These are phyloP conservation scores for Epizoanthus ramosus DNA, from an alignment of 92 coral and sea anemone genomes.

Conservation along the genomic window DNA sequence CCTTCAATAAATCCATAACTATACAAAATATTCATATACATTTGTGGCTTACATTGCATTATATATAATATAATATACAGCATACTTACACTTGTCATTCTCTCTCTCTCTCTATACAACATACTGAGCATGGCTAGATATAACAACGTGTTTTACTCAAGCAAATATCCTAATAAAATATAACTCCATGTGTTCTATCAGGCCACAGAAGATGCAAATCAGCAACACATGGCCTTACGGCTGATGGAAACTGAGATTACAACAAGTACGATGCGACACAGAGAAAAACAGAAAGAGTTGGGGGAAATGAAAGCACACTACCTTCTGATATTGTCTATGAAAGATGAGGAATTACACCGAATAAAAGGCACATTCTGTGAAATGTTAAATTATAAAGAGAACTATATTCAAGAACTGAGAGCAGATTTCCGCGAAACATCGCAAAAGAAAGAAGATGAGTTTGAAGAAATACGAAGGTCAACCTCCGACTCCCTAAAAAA, in stretches of 20 bases:
- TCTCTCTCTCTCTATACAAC: too few species aligned
- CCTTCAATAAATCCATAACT: too few species aligned
- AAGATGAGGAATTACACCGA: not conserved
- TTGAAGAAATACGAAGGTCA: not conserved
- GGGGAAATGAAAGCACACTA: slow-evolving; percentile 6
- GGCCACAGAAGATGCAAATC: not conserved
- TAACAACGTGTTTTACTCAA: too few species aligned
- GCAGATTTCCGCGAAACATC: not conserved
- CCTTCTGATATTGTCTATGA: not conserved
- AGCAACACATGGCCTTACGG: not conserved
- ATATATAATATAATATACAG: too few species aligned
- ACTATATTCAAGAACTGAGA: slow-evolving; percentile 10
- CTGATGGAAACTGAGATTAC: not conserved
- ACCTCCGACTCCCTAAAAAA: not conserved
- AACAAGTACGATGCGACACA: not conserved
- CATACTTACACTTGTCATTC: too few species aligned
- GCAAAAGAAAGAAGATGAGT: slow-evolving; percentile 13
- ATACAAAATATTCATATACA: too few species aligned
- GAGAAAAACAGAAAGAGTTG: slow-evolving; percentile 18
- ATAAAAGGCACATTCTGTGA: slow-evolving; percentile 6
- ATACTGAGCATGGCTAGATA: too few species aligned
- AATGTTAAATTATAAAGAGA: not conserved
- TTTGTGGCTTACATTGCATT: too few species aligned
- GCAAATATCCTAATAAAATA: not conserved
- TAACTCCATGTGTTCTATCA: not conserved